Conservation (phyloP, 2,888 invertebrate species). For the Azorinus chamasolen region DNA sequence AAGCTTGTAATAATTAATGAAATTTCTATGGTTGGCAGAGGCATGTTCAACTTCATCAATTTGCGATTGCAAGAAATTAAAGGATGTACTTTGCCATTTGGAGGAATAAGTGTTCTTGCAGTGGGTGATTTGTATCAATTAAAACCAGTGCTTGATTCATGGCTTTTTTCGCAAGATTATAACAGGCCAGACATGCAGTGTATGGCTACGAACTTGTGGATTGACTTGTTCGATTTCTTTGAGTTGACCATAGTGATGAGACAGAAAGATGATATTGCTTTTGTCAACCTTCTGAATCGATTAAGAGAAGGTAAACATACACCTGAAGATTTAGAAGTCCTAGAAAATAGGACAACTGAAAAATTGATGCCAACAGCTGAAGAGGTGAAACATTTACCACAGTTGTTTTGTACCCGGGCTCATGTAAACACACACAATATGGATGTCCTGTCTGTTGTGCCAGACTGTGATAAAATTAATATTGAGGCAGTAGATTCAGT, state of each 20-base stretch:
- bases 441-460: not conserved
- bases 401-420: conserved; percentile 12
- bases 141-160: conserved; percentile 57
- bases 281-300: conserved; percentile 62
- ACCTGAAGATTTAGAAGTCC: conserved; percentile 13
- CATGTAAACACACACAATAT: conserved; percentile 19
- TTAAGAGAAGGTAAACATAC: conserved; percentile 40
- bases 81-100: conserved; percentile 20
- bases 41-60: conserved; percentile 62
- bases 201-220: conserved; percentile 25
- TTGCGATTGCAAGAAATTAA: conserved; percentile 43
- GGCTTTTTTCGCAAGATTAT: conserved; percentile 49
- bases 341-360: not conserved
- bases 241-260: conserved; percentile 54
- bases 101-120: conserved; percentile 19
- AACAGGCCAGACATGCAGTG: not conserved
- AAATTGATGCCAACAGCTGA: not conserved
- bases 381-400: conserved; percentile 4
- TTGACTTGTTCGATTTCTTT: conserved; percentile 26
- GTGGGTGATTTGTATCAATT: conserved; percentile 42
- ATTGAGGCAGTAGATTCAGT: conserved; percentile 46
- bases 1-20: conserved; percentile 63
- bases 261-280: conserved; percentile 60
- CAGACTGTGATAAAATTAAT: not conserved
- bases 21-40: conserved; percentile 66